These are phyloP conservation scores for Paratrypauchen microcephalus DNA, from an alignment of 2,797 vertebrate genomes.

Conservation along the genomic window DNA sequence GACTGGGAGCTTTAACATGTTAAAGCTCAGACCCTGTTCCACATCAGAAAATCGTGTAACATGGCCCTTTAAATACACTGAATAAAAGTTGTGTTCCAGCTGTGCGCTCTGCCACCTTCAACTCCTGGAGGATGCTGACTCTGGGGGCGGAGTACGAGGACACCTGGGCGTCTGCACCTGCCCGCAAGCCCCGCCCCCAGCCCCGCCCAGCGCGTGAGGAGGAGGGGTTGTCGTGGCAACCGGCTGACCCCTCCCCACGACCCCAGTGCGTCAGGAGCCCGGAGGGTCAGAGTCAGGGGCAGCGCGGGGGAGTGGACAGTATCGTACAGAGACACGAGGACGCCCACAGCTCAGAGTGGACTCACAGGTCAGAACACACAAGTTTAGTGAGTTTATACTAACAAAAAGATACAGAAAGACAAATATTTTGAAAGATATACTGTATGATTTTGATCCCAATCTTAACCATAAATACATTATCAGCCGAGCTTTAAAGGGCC, in stretches of 20 bases:
- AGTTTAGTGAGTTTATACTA: too few relatives aligned
- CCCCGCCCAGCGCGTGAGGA: not conserved
- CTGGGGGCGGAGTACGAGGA: constrained; percentile 69
- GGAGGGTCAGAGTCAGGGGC: constrained; percentile 15
- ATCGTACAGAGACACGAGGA: constrained; percentile 63
- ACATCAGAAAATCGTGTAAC: too few relatives aligned
- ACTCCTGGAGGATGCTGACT: constrained; percentile 78
- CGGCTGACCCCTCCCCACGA: not conserved
- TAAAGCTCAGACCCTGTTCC: too few relatives aligned
- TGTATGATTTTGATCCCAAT: too few relatives aligned
- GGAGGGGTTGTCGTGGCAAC: constrained; percentile 15
- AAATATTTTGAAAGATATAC: too few relatives aligned
- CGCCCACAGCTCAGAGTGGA: constrained; percentile 30
- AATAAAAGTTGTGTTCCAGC: constrained; percentile 30
- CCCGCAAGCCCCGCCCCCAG: not conserved
- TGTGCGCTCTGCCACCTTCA: constrained; percentile 64
- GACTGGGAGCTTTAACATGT: too few relatives aligned
- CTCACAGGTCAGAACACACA: constrained; percentile 56
- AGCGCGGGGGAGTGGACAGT: constrained; percentile 27
- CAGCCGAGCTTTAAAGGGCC: too few relatives aligned
- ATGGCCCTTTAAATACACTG: too few relatives aligned
- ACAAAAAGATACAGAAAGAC: too few relatives aligned
- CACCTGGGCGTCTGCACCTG: constrained; percentile 65
- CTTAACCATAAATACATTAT: too few relatives aligned
- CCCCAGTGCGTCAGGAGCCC: constrained; percentile 40